phyloP scores from a whole-genome alignment of 2,113 vertebrate genomes.

The Pseudolaguvia tuberculata region DNA sequence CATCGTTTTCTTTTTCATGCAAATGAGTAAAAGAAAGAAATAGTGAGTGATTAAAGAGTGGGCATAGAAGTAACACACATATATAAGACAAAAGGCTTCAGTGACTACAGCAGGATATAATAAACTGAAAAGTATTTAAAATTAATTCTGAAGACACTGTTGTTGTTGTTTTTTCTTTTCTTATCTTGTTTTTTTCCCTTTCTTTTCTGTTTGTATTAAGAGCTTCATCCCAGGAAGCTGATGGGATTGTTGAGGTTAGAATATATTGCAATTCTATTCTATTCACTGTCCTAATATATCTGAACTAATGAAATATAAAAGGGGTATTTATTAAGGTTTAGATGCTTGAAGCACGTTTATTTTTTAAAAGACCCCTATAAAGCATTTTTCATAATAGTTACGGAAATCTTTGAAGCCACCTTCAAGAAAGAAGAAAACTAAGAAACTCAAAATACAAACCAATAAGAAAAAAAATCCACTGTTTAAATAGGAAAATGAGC shows the following conservation, averaged over 20 bases:
- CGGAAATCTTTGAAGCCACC: slow-evolving; percentile 4
- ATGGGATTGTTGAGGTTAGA: slow-evolving; percentile 66
- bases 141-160: slow-evolving; percentile 39
- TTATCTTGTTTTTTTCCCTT: slow-evolving; percentile 23
- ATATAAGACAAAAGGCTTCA: slow-evolving; percentile 48
- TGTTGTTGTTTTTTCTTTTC: slow-evolving; percentile 46
- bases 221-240: slow-evolving; percentile 72
- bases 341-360: slow-evolving; percentile 6
- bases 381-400: neutral
- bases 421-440: neutral
- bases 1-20: slow-evolving; percentile 1
- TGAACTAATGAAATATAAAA: neutral
- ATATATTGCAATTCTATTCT: neutral
- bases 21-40: slow-evolving; percentile 19
- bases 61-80: slow-evolving; percentile 44
- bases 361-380: neutral
- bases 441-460: no score
- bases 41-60: slow-evolving; percentile 3
- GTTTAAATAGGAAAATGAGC: slow-evolving; percentile 2
- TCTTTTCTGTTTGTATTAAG: slow-evolving; percentile 51
- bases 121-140: slow-evolving; percentile 51
- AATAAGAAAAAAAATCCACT: neutral
- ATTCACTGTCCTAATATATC: neutral
- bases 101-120: slow-evolving; percentile 54
- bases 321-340: slow-evolving; percentile 12